Conservation (phyloP, 2,797 vertebrate species). For the Mionectes olivaceus region DNA sequence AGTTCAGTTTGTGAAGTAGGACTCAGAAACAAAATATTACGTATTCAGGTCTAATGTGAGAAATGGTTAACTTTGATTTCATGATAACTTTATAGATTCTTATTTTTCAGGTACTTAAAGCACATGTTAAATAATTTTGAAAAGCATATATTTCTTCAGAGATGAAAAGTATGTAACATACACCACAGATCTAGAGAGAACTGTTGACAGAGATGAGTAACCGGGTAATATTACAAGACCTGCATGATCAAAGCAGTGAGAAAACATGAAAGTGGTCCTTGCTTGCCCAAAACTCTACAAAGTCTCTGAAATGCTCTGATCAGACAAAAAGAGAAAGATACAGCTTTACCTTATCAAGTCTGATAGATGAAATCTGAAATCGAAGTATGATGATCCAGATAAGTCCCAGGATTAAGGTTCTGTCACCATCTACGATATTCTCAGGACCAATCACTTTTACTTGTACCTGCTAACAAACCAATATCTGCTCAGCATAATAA, state of each 20-base stretch:
- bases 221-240: not conserved
- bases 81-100: not conserved
- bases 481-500: not conserved
- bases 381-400: conserved; percentile 95
- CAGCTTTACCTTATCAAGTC: conserved; percentile 84
- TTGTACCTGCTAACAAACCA: conserved; percentile 80
- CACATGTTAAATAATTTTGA: rapidly evolving
- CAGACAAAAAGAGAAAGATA: not conserved
- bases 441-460: conserved; percentile 92
- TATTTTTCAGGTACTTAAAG: not conserved
- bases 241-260: not conserved
- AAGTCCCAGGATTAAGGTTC: conserved; percentile 89
- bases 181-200: not conserved
- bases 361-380: conserved; percentile 90
- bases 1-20: not conserved
- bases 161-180: not conserved
- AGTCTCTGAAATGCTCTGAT: not conserved
- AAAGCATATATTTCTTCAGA: not conserved
- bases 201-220: not conserved
- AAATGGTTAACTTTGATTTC: not conserved
- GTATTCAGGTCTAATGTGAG: not conserved
- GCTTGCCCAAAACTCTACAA: not conserved
- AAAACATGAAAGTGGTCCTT: not conserved
- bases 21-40: not conserved
- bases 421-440: conserved; percentile 92